Conservation (phyloP, 2,888 invertebrate species). For the Platycheirus rosarum region DNA sequence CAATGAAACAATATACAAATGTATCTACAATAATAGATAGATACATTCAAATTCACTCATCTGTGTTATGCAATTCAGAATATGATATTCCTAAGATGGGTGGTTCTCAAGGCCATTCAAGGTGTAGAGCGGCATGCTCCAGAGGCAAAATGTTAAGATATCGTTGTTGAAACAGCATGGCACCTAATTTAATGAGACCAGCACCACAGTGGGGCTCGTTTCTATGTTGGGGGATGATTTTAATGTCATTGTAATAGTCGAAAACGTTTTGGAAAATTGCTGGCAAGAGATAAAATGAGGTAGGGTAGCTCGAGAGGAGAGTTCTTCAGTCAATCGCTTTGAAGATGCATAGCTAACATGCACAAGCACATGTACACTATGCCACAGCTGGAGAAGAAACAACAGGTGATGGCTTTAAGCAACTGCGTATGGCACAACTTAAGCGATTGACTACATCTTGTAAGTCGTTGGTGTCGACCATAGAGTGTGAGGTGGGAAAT, state of each 20-base stretch:
- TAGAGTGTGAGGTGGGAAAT: slow-evolving; percentile 13
- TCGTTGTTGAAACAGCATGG: slow-evolving; percentile 17
- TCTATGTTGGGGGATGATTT: background rate
- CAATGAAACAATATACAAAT: slow-evolving; percentile 8
- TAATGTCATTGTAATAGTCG: slow-evolving; percentile 1
- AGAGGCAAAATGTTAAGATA: slow-evolving; percentile 42
- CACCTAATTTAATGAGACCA: slow-evolving; percentile 26
- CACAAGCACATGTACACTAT: slow-evolving; percentile 8
- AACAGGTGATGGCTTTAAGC: slow-evolving; percentile 57
- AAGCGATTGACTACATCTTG: slow-evolving; percentile 30
- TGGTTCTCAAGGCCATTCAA: slow-evolving; percentile 23
- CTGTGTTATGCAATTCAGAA: slow-evolving; percentile 26
- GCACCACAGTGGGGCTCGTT: slow-evolving; percentile 6
- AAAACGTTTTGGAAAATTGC: background rate
- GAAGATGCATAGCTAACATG: slow-evolving; percentile 34
- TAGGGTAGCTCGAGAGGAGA: slow-evolving; percentile 6
- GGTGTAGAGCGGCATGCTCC: no score
- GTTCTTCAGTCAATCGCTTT: slow-evolving; percentile 48
- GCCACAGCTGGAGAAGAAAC: slow-evolving; percentile 6
- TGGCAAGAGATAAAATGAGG: background rate
- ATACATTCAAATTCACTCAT: slow-evolving; percentile 28
- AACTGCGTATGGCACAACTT: slow-evolving; percentile 53
- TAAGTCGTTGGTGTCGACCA: background rate
- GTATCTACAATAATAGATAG: background rate
- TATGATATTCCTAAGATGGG: slow-evolving; percentile 28